phyloP scores from a whole-genome alignment of 2,888 invertebrate genomes.

The Caradrina clavipalpis region DNA sequence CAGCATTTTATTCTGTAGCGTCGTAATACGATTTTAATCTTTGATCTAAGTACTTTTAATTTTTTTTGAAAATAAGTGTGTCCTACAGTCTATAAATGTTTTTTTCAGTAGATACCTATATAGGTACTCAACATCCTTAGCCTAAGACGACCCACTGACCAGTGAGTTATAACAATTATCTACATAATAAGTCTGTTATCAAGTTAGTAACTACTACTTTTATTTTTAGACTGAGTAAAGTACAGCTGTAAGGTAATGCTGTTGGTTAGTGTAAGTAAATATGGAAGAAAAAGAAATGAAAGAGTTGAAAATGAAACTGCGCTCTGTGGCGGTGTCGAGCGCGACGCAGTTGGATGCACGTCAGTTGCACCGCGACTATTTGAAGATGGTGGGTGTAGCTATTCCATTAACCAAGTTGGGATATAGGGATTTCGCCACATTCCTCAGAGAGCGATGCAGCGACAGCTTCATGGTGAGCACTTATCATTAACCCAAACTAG shows the following conservation, averaged over 20 bases:
- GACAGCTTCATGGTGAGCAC: slow-evolving; percentile 84
- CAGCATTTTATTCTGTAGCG: not conserved
- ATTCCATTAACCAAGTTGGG: slow-evolving; percentile 78
- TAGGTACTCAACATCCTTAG: not conserved
- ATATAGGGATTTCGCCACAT: slow-evolving; percentile 75
- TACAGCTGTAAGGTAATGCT: not conserved
- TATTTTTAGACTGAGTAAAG: not conserved
- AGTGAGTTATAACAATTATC: too few species aligned
- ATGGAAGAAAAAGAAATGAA: slow-evolving; percentile 79
- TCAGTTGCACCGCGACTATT: slow-evolving; percentile 80
- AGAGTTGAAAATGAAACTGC: slow-evolving; percentile 77
- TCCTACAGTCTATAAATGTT: not conserved
- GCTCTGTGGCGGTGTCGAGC: slow-evolving; percentile 85
- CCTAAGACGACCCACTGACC: too few species aligned
- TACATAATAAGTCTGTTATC: not conserved
- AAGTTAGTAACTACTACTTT: not conserved
- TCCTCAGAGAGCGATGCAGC: slow-evolving; percentile 78
- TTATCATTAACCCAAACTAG: not conserved
- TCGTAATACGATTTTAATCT: too few species aligned
- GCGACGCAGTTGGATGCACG: slow-evolving; percentile 79
- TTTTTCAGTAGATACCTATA: too few species aligned
- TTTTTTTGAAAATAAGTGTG: not conserved
- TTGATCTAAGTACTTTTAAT: not conserved
- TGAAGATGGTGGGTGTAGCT: slow-evolving; percentile 76
- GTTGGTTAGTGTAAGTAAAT: slow-evolving; percentile 28